Percentiles rank a stretch among this genome's conserved stretches.
Conservation (phyloP, 2,113 vertebrate genomes). For the Lophius piscatorius region DNA sequence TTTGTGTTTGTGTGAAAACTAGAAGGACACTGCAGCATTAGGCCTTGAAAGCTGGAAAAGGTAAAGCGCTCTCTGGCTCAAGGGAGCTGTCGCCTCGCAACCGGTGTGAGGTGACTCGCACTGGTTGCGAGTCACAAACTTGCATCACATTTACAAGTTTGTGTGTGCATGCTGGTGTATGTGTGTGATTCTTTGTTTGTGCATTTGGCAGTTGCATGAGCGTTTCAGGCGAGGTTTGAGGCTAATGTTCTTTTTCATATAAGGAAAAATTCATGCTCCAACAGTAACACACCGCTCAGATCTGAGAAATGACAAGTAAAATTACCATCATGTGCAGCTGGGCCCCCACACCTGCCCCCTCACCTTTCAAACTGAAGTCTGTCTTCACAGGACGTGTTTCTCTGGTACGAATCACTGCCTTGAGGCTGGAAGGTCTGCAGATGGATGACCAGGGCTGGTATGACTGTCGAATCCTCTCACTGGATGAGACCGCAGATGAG, state of each 20-base stretch:
- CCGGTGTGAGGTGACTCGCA: too few relatives aligned
- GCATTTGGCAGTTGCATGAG: neutral
- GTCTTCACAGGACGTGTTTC: slow-evolving; percentile 84
- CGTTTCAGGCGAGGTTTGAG: slow-evolving; percentile 19
- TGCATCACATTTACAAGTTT: slow-evolving; percentile 68
- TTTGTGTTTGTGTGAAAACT: slow-evolving; percentile 39
- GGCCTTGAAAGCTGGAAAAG: slow-evolving; percentile 37
- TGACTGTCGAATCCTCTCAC: slow-evolving; percentile 89
- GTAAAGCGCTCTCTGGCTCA: slow-evolving; percentile 24
- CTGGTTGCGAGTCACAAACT: too few relatives aligned
- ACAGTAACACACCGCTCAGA: slow-evolving; percentile 12
- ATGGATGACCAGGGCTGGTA: slow-evolving; percentile 91
- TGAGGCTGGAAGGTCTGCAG: slow-evolving; percentile 83
- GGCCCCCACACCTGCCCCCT: neutral
- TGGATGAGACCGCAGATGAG: slow-evolving; percentile 86
- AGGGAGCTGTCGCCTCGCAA: slow-evolving; percentile 79
- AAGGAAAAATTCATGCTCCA: slow-evolving; percentile 6
- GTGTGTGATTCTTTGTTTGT: slow-evolving; percentile 3
- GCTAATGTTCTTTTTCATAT: slow-evolving; percentile 15
- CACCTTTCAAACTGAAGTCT: slow-evolving; percentile 4
- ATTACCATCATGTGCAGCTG: slow-evolving; percentile 5
- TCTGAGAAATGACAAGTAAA: slow-evolving; percentile 26
- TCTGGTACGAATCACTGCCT: slow-evolving; percentile 81
- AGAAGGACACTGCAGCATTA: slow-evolving; percentile 21
- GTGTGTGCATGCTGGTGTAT: neutral